Percentiles rank a stretch among this genome's conserved stretches.
Conservation (phyloP, 2,888 invertebrate genomes). For the Caenorhabditis afra region DNA sequence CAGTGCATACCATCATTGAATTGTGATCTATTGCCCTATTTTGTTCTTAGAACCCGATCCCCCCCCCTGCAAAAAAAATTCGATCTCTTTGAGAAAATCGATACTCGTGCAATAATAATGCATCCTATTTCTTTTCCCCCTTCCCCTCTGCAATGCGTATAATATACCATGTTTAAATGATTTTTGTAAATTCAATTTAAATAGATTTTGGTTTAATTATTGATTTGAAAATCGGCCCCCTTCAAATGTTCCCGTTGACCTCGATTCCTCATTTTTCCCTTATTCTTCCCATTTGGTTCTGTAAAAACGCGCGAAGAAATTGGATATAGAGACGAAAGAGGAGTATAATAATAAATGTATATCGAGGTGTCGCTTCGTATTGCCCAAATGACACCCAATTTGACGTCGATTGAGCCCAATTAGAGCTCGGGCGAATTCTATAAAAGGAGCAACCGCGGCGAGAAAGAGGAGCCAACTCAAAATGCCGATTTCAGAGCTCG, state of each 20-base stretch:
- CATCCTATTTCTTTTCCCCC: neutral
- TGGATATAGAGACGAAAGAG: neutral
- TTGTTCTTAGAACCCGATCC: too few relatives aligned
- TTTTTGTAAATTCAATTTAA: too few relatives aligned
- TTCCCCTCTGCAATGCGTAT: too few relatives aligned
- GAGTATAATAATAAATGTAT: neutral
- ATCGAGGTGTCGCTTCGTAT: neutral
- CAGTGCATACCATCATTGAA: too few relatives aligned
- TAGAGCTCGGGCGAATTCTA: neutral
- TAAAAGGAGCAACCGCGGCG: neutral
- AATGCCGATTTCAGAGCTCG: slow-evolving; percentile 61
- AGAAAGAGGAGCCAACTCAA: neutral
- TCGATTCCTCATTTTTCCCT: too few relatives aligned
- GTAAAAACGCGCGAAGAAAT: too few relatives aligned
- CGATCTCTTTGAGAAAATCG: neutral
- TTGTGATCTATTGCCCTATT: too few relatives aligned
- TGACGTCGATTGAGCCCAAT: neutral
- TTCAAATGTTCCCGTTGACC: too few relatives aligned
- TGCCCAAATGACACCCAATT: neutral
- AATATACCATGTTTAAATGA: too few relatives aligned
- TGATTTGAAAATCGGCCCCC: too few relatives aligned
- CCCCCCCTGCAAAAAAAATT: neutral
- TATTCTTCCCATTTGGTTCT: too few relatives aligned
- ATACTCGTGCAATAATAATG: neutral
- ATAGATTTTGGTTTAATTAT: too few relatives aligned